Evolutionary conservation across 1,140 invertebrate genomes (phyloP).

Genomic region (Carposina sasakii): DNA sequence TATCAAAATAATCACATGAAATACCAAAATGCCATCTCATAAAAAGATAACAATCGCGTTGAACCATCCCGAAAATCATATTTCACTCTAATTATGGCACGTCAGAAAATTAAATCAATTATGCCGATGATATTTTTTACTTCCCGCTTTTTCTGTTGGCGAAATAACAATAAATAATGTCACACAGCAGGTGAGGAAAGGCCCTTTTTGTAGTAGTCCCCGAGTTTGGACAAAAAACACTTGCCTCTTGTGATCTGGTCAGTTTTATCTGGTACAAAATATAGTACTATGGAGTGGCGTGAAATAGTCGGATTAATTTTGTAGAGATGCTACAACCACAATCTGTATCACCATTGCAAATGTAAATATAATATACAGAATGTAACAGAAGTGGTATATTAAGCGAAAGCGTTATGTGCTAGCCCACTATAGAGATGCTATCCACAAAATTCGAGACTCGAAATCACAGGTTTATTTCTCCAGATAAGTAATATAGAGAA

Average conservation of each 20-base stretch:
- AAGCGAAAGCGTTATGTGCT: too few species aligned
- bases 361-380: background rate
- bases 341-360: background rate
- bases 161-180: conserved; percentile 62
- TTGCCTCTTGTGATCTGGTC: conserved; percentile 53
- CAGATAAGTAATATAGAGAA: too few species aligned
- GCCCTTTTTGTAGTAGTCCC: too few species aligned
- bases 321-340: conserved; percentile 33
- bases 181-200: conserved; percentile 58
- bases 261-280: conserved; percentile 63
- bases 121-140: conserved; percentile 26
- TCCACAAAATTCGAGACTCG: too few species aligned
- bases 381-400: too few species aligned
- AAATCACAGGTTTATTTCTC: too few species aligned
- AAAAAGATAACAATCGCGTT: too few species aligned
- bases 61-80: conserved; percentile 40
- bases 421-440: too few species aligned
- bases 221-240: conserved; percentile 34
- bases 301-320: conserved; percentile 50
- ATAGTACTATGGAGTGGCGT: conserved; percentile 49
- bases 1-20: too few species aligned
- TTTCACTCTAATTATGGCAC: conserved; percentile 65
- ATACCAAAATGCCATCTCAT: too few species aligned
- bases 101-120: conserved; percentile 63
- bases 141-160: conserved; percentile 25